Conservation (phyloP, 2,113 vertebrate genomes). For the Lampris incognitus region DNA sequence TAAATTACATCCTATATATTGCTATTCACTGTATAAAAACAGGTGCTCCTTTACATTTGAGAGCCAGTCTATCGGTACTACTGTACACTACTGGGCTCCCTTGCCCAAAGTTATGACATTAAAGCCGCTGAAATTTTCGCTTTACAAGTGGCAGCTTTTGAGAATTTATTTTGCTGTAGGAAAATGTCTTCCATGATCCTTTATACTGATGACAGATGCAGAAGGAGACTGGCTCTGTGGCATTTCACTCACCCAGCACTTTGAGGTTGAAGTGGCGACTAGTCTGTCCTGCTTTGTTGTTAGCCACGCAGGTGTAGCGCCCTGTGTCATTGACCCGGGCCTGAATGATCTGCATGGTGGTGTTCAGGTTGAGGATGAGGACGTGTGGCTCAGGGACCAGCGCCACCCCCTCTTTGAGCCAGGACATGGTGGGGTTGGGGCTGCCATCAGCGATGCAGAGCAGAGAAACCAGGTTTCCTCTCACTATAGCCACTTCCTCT, state of each 20-base stretch:
- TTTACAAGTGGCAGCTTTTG: too few relatives aligned
- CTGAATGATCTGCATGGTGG: conserved; percentile 83
- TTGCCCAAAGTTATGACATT: too few relatives aligned
- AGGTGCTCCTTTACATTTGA: too few relatives aligned
- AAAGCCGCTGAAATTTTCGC: too few relatives aligned
- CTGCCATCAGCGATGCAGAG: conserved; percentile 87
- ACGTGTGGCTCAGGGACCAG: conserved; percentile 70
- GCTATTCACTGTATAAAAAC: too few relatives aligned
- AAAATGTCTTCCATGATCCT: too few relatives aligned
- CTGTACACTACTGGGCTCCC: too few relatives aligned
- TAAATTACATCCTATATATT: too few relatives aligned
- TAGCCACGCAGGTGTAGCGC: conserved; percentile 88
- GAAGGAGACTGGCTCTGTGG: not conserved
- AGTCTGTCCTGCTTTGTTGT: conserved; percentile 89
- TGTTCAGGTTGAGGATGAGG: conserved; percentile 80
- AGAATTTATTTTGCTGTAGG: too few relatives aligned
- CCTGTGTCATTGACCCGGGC: conserved; percentile 81
- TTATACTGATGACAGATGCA: too few relatives aligned
- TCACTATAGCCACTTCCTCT: conserved; percentile 88
- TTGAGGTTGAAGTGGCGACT: conserved; percentile 89
- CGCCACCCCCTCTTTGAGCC: conserved; percentile 85
- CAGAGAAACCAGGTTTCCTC: conserved; percentile 81
- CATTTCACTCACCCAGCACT: conserved; percentile 86
- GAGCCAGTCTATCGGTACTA: too few relatives aligned
- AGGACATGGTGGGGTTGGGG: conserved; percentile 87